Percentiles rank a stretch among this genome's conserved stretches.
Conservation (phyloP, 2,113 vertebrate species). For the Bubo blakistoni region DNA sequence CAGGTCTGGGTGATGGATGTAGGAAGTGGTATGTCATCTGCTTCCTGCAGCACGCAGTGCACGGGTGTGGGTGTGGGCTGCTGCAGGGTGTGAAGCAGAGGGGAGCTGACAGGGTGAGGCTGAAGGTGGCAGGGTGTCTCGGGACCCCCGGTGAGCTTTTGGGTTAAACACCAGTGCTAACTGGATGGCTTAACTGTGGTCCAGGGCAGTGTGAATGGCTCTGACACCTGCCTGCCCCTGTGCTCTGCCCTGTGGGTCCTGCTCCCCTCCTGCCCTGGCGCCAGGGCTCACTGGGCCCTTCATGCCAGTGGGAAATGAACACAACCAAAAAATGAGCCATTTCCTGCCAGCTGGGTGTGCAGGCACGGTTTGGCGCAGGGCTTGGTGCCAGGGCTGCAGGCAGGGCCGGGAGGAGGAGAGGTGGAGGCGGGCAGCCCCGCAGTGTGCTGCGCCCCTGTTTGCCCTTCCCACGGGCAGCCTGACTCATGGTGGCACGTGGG, state of each 20-base stretch:
- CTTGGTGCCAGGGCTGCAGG: neutral
- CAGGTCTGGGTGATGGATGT: neutral
- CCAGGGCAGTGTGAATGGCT: neutral
- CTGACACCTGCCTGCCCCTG: neutral
- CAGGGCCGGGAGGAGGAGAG: neutral
- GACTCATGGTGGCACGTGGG: neutral
- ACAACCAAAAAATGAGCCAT: neutral
- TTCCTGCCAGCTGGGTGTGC: neutral
- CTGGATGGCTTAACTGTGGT: neutral
- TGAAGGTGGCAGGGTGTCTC: neutral
- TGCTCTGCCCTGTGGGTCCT: fast-evolving
- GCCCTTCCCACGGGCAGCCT: neutral
- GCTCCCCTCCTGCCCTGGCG: fast-evolving
- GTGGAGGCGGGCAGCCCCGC: fast-evolving
- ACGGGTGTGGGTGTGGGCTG: neutral
- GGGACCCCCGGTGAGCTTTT: neutral
- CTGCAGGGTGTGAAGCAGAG: neutral
- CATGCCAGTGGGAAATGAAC: neutral
- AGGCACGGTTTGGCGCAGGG: neutral
- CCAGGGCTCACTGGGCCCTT: neutral
- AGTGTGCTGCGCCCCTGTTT: neutral
- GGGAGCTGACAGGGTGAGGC: neutral
- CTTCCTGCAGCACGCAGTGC: fast-evolving
- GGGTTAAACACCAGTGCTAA: neutral
- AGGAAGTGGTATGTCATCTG: neutral